A percentile compares a stretch with the other conserved stretches of the same genome.
Conservation (phyloP, 2,113 vertebrate species). For the Muscicapa adusta region DNA sequence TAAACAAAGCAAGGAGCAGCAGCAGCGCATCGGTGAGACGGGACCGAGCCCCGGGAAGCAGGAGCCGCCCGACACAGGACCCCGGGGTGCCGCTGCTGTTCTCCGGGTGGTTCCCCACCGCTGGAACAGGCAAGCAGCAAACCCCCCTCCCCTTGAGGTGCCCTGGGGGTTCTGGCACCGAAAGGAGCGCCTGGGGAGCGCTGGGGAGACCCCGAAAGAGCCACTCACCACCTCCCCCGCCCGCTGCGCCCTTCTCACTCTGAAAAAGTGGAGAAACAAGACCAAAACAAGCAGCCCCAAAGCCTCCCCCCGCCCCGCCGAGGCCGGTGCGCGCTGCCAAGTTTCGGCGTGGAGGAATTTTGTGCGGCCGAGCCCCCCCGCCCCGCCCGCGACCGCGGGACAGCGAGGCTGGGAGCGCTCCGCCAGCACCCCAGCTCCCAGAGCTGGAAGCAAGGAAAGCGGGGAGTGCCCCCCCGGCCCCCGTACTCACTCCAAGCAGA, state of each 20-base stretch:
- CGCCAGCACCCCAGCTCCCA: background rate
- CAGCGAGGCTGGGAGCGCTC: fast-evolving
- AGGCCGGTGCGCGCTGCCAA: background rate
- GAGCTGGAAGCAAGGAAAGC: background rate
- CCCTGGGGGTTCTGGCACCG: background rate
- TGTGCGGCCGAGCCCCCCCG: background rate
- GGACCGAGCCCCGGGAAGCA: background rate
- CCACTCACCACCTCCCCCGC: background rate
- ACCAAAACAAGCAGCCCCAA: background rate
- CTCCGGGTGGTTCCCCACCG: background rate
- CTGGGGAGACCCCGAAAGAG: background rate
- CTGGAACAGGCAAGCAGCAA: background rate
- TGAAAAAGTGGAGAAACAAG: background rate
- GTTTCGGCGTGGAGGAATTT: background rate
- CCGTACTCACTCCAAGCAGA: constrained; percentile 91
- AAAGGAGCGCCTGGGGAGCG: background rate
- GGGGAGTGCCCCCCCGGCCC: background rate
- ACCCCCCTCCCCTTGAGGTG: fast-evolving
- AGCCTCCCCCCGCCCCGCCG: background rate
- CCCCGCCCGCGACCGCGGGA: background rate
- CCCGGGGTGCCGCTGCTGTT: background rate
- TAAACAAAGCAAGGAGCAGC: background rate
- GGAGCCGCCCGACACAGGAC: background rate
- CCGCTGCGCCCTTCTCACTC: background rate
- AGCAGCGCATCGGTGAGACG: background rate